Base-by-base conservation (phyloP, 2,797 vertebrate species). In the Siniperca undulata region DNA sequence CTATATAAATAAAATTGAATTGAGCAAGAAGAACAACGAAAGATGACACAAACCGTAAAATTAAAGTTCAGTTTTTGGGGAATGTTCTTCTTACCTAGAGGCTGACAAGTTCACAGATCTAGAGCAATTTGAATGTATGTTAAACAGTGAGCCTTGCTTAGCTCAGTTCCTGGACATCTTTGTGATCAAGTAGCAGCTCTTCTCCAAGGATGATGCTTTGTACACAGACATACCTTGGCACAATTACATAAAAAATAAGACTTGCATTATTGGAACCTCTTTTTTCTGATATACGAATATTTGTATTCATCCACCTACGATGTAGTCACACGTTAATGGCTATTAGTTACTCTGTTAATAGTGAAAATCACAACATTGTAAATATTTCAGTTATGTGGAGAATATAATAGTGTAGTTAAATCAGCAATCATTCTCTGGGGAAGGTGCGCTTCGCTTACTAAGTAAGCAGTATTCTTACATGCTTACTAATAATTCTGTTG, bases 1-100 rank as follows among this genome's bases (percentile, higher is more conserved):
- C 36, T 36, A 36, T 36, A 36, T 36, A 36, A 36, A 7, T 36
- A 36, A 36, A 36, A 36, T 7, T 36, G 36, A 36, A 36, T 36
- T 5, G 7, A n/a, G 12, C 17, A 17, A 12, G 12, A 46, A 40
- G 16, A 67, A 61, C n/a, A 69, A 83, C 7, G 30, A 19, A 27
- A 62, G 30, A 44, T 59, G n/a, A 38, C 53, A 16, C 22, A 56
- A 42, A 56, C 61, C 19, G 24, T 42, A 46, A 69, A 80, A 70
- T 22, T 24, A 1, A 24, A 20, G 27, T 44, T 66, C 1, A 22
- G 38, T 36, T 68, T 70, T 62, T 55, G 22, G 16, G 42, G 38
- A 24, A 16, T 22, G 17, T 44, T 16, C 8, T 27, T 65, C 8
- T 27, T 68, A 58, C n/a, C 52, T n/a, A 7, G 50, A 60, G 36